Evolutionary conservation across 2,113 vertebrate species (phyloP).

Genomic region (Ahaetulla prasina): DNA sequence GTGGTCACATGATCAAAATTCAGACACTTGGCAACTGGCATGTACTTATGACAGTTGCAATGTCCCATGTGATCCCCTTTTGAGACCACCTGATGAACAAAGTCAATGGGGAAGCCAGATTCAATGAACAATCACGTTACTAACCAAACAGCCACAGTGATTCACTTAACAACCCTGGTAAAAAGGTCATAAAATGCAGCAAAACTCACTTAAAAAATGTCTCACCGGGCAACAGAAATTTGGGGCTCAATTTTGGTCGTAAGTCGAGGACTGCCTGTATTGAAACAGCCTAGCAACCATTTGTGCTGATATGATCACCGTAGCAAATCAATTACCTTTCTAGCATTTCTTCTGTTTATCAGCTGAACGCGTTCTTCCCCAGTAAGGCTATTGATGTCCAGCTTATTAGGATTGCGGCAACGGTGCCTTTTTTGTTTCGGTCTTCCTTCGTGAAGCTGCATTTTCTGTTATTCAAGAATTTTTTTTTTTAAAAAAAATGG

Average conservation of each 20-base stretch:
- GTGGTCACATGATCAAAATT: no score
- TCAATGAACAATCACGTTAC: not conserved
- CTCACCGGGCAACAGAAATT: no score
- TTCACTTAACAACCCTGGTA: not conserved
- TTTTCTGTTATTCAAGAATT: conserved; percentile 57
- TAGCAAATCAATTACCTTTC: conserved; percentile 76
- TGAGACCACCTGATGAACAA: not conserved
- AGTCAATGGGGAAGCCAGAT: not conserved
- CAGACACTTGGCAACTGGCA: no score
- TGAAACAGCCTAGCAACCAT: not conserved
- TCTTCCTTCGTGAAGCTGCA: conserved; percentile 89
- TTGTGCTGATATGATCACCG: not conserved
- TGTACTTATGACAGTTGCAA: no score
- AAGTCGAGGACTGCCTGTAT: not conserved
- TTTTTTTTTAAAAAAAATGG: conserved; percentile 1
- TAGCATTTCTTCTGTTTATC: conserved; percentile 96
- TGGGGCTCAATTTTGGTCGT: not conserved
- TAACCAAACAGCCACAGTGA: not conserved
- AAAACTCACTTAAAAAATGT: not conserved
- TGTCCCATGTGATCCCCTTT: not conserved
- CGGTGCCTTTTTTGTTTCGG: conserved; percentile 98
- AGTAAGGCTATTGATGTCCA: conserved; percentile 96
- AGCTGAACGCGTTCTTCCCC: conserved; percentile 97
- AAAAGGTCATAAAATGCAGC: not conserved
- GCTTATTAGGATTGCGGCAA: conserved; percentile 95